phyloP scores from a whole-genome alignment of 2,797 vertebrate species.

The Nannoperca obscura region DNA sequence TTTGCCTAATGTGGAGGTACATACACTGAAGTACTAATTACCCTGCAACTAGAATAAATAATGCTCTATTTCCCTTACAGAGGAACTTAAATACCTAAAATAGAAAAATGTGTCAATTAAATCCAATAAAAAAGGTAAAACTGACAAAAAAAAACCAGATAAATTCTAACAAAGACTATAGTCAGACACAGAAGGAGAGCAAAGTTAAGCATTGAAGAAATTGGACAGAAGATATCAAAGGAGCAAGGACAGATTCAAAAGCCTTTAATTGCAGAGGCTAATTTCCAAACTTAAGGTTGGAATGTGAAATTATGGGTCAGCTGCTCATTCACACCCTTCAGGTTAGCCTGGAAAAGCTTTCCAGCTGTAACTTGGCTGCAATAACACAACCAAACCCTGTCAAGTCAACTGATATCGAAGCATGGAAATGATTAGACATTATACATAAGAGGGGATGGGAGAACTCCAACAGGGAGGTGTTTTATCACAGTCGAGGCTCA shows the following conservation, averaged over 20 bases:
- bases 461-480: constrained; percentile 55
- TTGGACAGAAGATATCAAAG: constrained; percentile 56
- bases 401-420: constrained; percentile 64
- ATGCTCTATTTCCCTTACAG: not conserved
- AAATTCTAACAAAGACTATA: not conserved
- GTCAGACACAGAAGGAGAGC: constrained; percentile 2
- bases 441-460: constrained; percentile 52
- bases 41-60: constrained; percentile 10
- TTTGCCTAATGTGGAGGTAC: constrained; percentile 35
- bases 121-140: not conserved
- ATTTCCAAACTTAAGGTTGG: constrained; percentile 77
- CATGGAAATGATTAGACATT: constrained; percentile 74
- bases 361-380: constrained; percentile 74
- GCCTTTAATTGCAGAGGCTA: constrained; percentile 57
- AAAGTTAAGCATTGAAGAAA: constrained; percentile 26
- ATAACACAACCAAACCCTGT: constrained; percentile 67
- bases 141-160: not conserved
- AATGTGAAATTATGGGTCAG: constrained; percentile 76
- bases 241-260: constrained; percentile 47
- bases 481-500: constrained; percentile 56
- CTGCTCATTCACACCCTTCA: constrained; percentile 72
- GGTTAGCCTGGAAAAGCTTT: constrained; percentile 72
- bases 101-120: constrained; percentile 1
- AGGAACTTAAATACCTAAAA: not conserved
- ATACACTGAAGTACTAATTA: constrained; percentile 29